Evolutionary conservation across 2,113 vertebrate genomes (phyloP).

Genomic region (Marmota monax): DNA sequence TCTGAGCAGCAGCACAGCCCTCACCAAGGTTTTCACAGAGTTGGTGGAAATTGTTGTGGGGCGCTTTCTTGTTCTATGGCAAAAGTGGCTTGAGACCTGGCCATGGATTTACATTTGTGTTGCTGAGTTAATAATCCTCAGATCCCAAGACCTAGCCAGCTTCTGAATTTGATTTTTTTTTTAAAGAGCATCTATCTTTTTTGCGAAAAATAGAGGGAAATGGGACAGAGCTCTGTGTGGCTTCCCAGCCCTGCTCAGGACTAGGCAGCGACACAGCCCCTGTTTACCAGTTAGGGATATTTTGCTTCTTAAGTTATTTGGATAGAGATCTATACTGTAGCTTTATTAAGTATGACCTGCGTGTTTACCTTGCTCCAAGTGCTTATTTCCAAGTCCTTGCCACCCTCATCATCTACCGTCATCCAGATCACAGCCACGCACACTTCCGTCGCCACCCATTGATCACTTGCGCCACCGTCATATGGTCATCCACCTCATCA

Average conservation of each 20-base stretch:
- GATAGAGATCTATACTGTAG: slow-evolving; percentile 23
- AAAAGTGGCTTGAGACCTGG: not conserved
- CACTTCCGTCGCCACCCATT: not conserved
- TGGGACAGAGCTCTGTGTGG: slow-evolving; percentile 59
- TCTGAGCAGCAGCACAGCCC: slow-evolving; percentile 71
- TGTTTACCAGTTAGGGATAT: slow-evolving; percentile 50
- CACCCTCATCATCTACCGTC: not conserved
- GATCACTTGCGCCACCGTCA: slow-evolving; percentile 1
- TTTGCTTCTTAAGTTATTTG: slow-evolving; percentile 68
- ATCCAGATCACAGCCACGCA: not conserved
- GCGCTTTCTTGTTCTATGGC: not conserved
- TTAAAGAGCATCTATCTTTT: slow-evolving; percentile 76
- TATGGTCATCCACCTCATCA: not conserved
- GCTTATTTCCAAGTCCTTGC: not conserved
- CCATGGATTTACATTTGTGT: slow-evolving; percentile 35
- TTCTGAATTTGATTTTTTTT: slow-evolving; percentile 60
- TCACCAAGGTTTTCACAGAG: slow-evolving; percentile 50
- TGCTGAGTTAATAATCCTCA: slow-evolving; percentile 64
- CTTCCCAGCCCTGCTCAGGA: not conserved
- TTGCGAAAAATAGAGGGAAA: slow-evolving; percentile 45
- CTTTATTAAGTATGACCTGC: slow-evolving; percentile 23
- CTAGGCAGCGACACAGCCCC: slow-evolving; percentile 27
- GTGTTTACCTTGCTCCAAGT: slow-evolving; percentile 48
- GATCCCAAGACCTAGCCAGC: slow-evolving; percentile 77
- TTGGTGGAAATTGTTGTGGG: slow-evolving; percentile 1